Evolutionary conservation across 2,888 invertebrate genomes (phyloP).

Genomic region (Quadroppia sp.): DNA sequence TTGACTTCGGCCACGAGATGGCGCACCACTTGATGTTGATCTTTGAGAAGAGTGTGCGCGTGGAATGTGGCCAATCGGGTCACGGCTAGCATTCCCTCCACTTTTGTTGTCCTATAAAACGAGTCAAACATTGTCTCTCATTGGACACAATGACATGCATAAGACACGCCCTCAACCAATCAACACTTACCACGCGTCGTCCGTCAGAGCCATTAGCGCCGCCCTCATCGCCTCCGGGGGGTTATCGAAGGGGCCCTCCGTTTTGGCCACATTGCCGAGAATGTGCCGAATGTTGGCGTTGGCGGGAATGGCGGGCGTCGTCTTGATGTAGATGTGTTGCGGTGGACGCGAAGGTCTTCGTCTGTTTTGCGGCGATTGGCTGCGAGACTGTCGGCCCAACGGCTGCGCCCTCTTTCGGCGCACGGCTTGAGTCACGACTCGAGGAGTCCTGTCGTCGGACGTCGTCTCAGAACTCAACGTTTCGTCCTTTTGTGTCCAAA

Average conservation of each 20-base stretch:
- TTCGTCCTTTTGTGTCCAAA: constrained; percentile 26
- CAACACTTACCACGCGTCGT: constrained; percentile 52
- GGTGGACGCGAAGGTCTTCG: constrained; percentile 9
- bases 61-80: constrained; percentile 52
- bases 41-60: constrained; percentile 51
- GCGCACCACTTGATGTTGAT: constrained; percentile 52
- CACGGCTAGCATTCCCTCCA: constrained; percentile 52
- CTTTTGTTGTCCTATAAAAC: constrained; percentile 53
- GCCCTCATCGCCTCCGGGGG: constrained; percentile 64
- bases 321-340: constrained; percentile 41
- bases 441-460: background rate
- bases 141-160: constrained; percentile 37
- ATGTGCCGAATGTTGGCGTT: constrained; percentile 44
- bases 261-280: constrained; percentile 43
- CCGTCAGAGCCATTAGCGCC: constrained; percentile 54
- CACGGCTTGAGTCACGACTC: background rate
- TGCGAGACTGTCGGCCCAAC: constrained; percentile 9
- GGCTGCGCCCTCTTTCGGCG: constrained; percentile 13
- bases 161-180: background rate
- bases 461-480: background rate
- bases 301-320: constrained; percentile 43
- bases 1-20: constrained; percentile 67
- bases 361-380: constrained; percentile 13
- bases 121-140: too few relatives aligned
- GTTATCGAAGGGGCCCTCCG: constrained; percentile 58